These are phyloP conservation scores for Apocheima hispidaria DNA, from an alignment of 2,888 invertebrate species.

Conservation along the genomic window DNA sequence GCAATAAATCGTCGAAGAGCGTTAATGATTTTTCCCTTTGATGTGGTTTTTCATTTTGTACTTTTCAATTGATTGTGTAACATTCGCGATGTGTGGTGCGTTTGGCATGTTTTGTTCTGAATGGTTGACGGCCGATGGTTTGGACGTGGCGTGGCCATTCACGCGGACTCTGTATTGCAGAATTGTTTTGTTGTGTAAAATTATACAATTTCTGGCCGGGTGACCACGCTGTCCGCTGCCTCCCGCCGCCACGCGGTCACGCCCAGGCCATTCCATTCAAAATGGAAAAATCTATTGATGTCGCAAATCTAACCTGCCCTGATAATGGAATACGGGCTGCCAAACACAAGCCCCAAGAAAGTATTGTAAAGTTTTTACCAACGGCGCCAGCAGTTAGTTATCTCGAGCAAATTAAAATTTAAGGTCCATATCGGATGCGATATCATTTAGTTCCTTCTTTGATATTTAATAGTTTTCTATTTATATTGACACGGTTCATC, in stretches of 20 bases:
- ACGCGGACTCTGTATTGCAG: constrained; percentile 61
- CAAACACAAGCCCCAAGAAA: constrained; percentile 23
- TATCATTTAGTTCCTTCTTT: constrained; percentile 60
- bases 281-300: constrained; percentile 48
- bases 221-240: constrained; percentile 60
- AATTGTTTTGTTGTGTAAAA: constrained; percentile 78
- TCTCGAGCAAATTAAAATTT: constrained; percentile 55
- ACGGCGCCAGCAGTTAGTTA: constrained; percentile 69
- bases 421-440: constrained; percentile 57
- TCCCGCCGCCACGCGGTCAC: constrained; percentile 52
- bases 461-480: constrained; percentile 75
- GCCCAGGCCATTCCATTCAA: constrained; percentile 60
- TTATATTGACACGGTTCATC: constrained; percentile 74
- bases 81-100: constrained; percentile 69
- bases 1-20: constrained; percentile 39
- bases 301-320: constrained; percentile 33
- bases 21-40: constrained; percentile 63
- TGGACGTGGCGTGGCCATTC: constrained; percentile 73
- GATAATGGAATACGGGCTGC: constrained; percentile 34
- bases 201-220: constrained; percentile 77
- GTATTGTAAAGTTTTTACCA: constrained; percentile 50
- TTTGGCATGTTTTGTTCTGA: constrained; percentile 82
- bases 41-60: constrained; percentile 67
- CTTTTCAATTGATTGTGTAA: constrained; percentile 68
- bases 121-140: constrained; percentile 70